Evolutionary conservation across 92 coral and sea anemone genomes (phyloP).

Genomic region (Parazoanthus atlanticus): DNA sequence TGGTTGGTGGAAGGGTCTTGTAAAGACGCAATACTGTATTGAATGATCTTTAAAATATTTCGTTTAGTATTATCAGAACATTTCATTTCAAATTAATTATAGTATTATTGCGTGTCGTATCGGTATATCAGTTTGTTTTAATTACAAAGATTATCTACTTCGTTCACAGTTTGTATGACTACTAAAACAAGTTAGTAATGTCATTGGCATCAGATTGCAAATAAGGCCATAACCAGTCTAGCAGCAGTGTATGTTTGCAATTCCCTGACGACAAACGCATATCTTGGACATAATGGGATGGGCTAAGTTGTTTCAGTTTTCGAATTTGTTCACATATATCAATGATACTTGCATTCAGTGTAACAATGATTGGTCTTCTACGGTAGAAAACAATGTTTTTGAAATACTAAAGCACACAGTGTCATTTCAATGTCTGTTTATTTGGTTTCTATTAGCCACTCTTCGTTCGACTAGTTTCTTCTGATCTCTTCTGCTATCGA

Average conservation of each 20-base stretch:
- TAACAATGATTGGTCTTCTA: too few species aligned
- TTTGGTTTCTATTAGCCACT: too few species aligned
- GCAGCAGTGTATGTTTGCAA: too few species aligned
- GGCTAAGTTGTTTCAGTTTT: neutral
- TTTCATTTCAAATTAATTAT: neutral
- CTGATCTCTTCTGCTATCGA: neutral
- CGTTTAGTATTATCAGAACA: too few species aligned
- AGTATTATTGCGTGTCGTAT: neutral
- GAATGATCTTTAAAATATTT: neutral
- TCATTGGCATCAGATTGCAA: too few species aligned
- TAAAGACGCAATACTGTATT: neutral
- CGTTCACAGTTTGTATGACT: neutral
- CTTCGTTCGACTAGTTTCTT: neutral
- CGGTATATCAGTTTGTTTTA: too few species aligned
- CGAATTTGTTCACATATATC: neutral
- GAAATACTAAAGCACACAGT: too few species aligned
- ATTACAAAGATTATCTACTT: neutral
- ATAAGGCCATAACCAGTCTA: too few species aligned
- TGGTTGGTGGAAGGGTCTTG: neutral
- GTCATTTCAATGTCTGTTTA: too few species aligned
- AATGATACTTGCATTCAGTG: too few species aligned
- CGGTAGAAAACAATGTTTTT: too few species aligned
- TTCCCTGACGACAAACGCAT: neutral
- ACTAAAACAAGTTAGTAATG: neutral
- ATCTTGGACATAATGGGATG: neutral